Evolutionary conservation across 2,113 vertebrate species (phyloP).

Genomic region (Tilapia sparmanii): DNA sequence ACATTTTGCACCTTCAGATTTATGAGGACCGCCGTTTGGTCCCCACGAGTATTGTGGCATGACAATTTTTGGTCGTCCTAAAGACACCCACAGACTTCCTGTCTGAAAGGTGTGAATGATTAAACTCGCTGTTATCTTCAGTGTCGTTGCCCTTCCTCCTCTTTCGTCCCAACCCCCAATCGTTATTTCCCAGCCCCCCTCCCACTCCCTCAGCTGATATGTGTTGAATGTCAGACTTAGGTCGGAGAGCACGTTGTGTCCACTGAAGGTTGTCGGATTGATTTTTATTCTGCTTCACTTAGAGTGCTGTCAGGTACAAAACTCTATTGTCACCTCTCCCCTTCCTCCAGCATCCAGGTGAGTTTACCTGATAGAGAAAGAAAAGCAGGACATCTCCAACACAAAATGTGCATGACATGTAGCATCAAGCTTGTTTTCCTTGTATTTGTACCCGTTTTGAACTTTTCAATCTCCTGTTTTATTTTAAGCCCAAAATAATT

Average conservation of each 20-base stretch:
- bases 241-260: background rate
- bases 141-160: background rate
- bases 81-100: background rate
- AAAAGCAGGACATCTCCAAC: background rate
- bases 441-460: background rate
- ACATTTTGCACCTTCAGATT: background rate
- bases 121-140: background rate
- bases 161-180: background rate
- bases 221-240: background rate
- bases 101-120: background rate
- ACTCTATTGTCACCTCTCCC: background rate
- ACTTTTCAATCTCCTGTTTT: background rate
- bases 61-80: background rate
- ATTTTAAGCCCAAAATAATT: background rate
- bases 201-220: background rate
- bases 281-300: background rate
- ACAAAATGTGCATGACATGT: background rate
- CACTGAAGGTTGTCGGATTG: background rate
- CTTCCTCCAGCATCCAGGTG: background rate
- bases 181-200: background rate
- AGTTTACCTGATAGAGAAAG: background rate
- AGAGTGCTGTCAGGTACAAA: background rate
- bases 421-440: background rate
- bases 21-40: background rate
- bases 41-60: background rate